phyloP scores from a whole-genome alignment of 1,140 invertebrate genomes.

The Bilobella aurantiaca region DNA sequence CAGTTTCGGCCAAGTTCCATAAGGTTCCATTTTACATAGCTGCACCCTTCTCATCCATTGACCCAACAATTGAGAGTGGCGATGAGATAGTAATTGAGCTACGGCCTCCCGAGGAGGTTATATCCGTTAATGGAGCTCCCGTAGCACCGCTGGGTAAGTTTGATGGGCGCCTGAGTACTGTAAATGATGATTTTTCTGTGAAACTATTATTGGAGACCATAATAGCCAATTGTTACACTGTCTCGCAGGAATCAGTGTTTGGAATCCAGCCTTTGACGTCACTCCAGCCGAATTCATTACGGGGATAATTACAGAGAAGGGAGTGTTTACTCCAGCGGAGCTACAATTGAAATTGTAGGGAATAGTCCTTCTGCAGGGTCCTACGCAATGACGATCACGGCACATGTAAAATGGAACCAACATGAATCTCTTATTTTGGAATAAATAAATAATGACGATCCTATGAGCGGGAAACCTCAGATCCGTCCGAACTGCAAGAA shows the following conservation, averaged over 20 bases:
- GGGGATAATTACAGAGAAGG: constrained; percentile 87
- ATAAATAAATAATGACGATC: too few species aligned
- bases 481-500: too few species aligned
- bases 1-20: constrained; percentile 86
- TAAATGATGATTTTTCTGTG: too few species aligned
- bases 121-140: constrained; percentile 64
- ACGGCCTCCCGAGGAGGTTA: constrained; percentile 79
- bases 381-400: too few species aligned
- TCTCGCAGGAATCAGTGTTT: constrained; percentile 81
- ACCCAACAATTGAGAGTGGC: constrained; percentile 65
- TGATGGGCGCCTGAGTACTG: not conserved
- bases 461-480: too few species aligned
- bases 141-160: constrained; percentile 68
- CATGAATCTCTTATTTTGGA: too few species aligned
- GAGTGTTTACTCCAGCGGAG: constrained; percentile 60
- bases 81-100: constrained; percentile 88
- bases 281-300: constrained; percentile 87
- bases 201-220: too few species aligned
- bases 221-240: too few species aligned
- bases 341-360: constrained; percentile 20
- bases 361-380: too few species aligned
- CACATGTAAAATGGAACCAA: too few species aligned
- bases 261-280: constrained; percentile 98
- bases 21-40: constrained; percentile 91
- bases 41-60: constrained; percentile 84